phyloP scores from a whole-genome alignment of 1,140 invertebrate genomes.

The Bombus sibiricus region DNA sequence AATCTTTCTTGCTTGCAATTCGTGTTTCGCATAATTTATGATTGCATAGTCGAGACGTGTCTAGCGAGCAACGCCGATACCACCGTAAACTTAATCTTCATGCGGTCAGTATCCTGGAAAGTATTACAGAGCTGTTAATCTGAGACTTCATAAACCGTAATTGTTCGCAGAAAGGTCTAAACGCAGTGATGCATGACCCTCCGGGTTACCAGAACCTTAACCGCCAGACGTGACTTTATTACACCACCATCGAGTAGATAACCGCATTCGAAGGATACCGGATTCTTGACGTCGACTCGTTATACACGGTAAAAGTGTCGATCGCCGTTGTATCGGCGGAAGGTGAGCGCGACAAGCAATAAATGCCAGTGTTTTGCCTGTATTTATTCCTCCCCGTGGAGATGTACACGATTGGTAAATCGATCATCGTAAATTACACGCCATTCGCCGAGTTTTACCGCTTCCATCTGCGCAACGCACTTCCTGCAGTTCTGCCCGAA shows the following conservation, averaged over 20 bases:
- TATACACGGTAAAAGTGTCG: constrained; percentile 1
- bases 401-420: neutral
- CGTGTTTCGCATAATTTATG: neutral
- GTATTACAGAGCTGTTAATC: neutral
- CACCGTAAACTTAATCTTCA: neutral
- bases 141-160: constrained; percentile 13
- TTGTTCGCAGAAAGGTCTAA: constrained; percentile 22
- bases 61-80: neutral
- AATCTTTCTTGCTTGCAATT: too few species aligned
- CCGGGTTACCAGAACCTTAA: constrained; percentile 60
- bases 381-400: neutral
- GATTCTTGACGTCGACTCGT: constrained; percentile 43
- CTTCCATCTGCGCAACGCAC: constrained; percentile 40
- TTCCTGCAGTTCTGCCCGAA: constrained; percentile 66
- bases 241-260: constrained; percentile 51
- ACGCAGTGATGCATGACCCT: constrained; percentile 39
- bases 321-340: neutral
- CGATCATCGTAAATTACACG: neutral
- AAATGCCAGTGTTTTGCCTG: neutral
- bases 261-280: constrained; percentile 65
- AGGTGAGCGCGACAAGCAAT: neutral
- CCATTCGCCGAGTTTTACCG: neutral
- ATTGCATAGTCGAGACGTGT: neutral
- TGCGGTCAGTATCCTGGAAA: neutral
- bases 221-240: constrained; percentile 65